A percentile compares a stretch with the other conserved stretches of the same genome.
Conservation (phyloP, 1,140 invertebrate species). For the Hypsibius dujardini region DNA sequence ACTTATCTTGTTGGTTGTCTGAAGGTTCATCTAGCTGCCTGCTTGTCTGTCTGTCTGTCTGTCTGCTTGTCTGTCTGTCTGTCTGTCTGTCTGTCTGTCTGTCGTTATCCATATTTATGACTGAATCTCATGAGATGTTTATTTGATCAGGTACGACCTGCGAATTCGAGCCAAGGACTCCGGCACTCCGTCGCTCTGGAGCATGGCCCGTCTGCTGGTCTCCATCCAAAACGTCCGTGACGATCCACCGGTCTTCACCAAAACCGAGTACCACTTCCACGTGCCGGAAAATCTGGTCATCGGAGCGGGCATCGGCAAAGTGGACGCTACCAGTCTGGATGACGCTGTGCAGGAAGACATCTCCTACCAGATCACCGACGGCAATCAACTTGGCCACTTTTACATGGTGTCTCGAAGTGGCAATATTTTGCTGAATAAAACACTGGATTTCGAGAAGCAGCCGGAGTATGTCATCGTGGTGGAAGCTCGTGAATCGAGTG, state of each 20-base stretch:
- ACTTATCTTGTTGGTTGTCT: too few relatives aligned
- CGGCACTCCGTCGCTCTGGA: constrained; percentile 42
- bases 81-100: too few relatives aligned
- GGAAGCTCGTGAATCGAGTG: constrained; percentile 19
- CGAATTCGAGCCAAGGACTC: constrained; percentile 72
- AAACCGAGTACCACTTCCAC: constrained; percentile 32
- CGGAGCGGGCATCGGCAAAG: constrained; percentile 52
- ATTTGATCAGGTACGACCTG: constrained; percentile 48
- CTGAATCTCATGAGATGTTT: too few relatives aligned
- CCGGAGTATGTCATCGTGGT: constrained; percentile 27
- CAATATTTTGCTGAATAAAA: not conserved
- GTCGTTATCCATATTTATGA: too few relatives aligned
- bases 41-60: too few relatives aligned
- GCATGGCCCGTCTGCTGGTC: constrained; percentile 23
- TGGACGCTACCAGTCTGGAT: constrained; percentile 50
- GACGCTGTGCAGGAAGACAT: constrained; percentile 38
- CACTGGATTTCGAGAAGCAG: constrained; percentile 27
- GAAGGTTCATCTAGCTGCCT: too few relatives aligned
- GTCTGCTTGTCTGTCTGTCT: too few relatives aligned
- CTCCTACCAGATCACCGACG: not conserved
- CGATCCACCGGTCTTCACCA: constrained; percentile 34
- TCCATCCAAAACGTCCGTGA: constrained; percentile 16
- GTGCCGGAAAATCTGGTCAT: constrained; percentile 55
- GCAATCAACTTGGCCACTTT: constrained; percentile 6
- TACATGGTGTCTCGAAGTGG: not conserved